Base-by-base conservation (phyloP, 1,140 invertebrate species). In the Bombus waltoni region DNA sequence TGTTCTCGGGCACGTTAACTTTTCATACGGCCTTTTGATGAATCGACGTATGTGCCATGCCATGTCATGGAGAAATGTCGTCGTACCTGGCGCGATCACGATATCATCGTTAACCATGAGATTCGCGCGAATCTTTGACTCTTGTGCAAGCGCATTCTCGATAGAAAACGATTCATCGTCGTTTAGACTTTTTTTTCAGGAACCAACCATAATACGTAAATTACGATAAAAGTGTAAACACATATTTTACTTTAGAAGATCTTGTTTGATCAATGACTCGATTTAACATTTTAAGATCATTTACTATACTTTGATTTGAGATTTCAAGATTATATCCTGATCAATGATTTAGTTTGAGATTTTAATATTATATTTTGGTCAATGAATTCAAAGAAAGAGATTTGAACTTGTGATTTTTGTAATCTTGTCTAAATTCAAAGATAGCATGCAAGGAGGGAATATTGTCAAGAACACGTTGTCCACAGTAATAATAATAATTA, bases 401-500 rank as follows among this genome's bases (percentile, higher is more conserved):
- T 44, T 72, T 5, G 6, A 13, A 6, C 3, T 22, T 6, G 11
- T 40, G 38, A 42, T n/a, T 42, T 42, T 40, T 42, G 47, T 13
- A 28, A 42, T 5, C 10, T 44, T 47, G n/a, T 22, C n/a, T 15
- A 53, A 53, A 22, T 53, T 53, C 1, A 62, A 62, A 62, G 28
- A 62, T 13, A n/a, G 38, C 10, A 40, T 22, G 38, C 18, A 38
- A 38, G 25, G 28, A 32, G 32, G 28, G n/a, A 42, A 22, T 1
- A 42, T 35, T 44, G 62, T 15, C n/a, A 47, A 71, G 6, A 32
- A 53, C 77, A 3, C 35, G 32, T 13, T n/a, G 62, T 79, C 88
- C 85, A 92, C 90, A 93, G 91, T 94, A 94, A 94, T 94, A 94
- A 93, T 93, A 94, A 94, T 94, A 91, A 94, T 94, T 94, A 94